These are phyloP conservation scores for Pseudonaja textilis DNA, from an alignment of 2,113 vertebrate genomes.

Conservation along the genomic window DNA sequence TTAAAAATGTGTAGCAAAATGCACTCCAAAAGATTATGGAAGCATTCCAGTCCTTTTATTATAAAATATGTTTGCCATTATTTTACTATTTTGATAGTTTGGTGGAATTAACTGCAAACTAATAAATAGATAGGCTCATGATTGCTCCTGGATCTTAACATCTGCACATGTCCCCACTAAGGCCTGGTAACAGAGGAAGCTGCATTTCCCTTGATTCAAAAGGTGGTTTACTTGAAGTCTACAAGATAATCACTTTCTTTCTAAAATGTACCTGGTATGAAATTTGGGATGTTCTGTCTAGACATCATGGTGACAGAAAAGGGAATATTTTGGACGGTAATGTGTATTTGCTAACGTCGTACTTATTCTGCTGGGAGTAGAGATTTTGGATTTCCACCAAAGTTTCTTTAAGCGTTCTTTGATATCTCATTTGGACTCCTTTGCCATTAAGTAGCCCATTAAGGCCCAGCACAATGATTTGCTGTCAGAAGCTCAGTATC, in stretches of 20 bases:
- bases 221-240: not conserved
- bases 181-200: not conserved
- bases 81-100: not conserved
- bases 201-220: not conserved
- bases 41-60: not conserved
- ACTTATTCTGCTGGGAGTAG: not conserved
- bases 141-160: not conserved
- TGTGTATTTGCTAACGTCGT: not conserved
- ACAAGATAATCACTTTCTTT: not conserved
- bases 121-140: not conserved
- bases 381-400: not conserved
- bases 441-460: not conserved
- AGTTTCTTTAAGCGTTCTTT: not conserved
- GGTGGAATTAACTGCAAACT: not conserved
- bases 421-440: not conserved
- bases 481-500: not conserved
- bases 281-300: not conserved
- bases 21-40: slow-evolving; percentile 5
- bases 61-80: not conserved
- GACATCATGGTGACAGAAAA: not conserved
- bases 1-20: slow-evolving; percentile 9
- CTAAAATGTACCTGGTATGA: not conserved
- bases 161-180: not conserved
- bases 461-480: too few relatives aligned
- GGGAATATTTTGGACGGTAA: not conserved